These are phyloP conservation scores for Xiphorhynchus erythropygius DNA, from an alignment of 2,797 vertebrate genomes.

Conservation along the genomic window DNA sequence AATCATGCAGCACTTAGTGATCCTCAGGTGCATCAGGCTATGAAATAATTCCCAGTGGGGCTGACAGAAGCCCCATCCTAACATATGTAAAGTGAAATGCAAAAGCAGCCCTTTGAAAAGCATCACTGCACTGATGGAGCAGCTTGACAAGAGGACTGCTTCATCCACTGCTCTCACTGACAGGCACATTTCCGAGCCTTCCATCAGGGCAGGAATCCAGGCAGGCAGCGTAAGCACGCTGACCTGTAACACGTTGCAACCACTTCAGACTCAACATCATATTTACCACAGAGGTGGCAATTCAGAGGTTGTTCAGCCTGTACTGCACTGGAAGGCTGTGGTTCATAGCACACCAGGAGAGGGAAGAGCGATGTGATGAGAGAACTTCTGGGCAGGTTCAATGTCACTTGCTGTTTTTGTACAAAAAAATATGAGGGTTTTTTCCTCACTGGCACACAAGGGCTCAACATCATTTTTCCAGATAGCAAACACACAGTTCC, in stretches of 20 bases:
- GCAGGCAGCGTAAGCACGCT: neutral
- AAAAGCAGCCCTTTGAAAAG: neutral
- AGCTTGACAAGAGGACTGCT: neutral
- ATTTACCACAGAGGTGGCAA: neutral
- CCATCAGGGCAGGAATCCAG: neutral
- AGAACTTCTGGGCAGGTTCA: neutral
- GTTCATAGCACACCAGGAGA: neutral
- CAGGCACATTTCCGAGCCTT: neutral
- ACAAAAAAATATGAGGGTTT: neutral
- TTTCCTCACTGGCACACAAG: neutral
- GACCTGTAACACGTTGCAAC: neutral
- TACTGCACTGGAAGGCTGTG: neutral
- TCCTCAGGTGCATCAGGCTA: neutral
- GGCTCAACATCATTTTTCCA: neutral
- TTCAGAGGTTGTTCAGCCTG: neutral
- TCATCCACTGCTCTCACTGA: rapidly evolving
- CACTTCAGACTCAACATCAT: neutral
- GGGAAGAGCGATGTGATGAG: rapidly evolving
- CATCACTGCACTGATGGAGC: neutral
- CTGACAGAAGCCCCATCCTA: neutral
- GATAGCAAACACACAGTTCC: neutral
- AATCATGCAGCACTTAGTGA: neutral
- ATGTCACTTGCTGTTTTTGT: neutral
- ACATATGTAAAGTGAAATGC: neutral
- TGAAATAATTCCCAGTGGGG: neutral